Conservation (phyloP, 2,113 vertebrate species). For the Hippocampus mohnikei region DNA sequence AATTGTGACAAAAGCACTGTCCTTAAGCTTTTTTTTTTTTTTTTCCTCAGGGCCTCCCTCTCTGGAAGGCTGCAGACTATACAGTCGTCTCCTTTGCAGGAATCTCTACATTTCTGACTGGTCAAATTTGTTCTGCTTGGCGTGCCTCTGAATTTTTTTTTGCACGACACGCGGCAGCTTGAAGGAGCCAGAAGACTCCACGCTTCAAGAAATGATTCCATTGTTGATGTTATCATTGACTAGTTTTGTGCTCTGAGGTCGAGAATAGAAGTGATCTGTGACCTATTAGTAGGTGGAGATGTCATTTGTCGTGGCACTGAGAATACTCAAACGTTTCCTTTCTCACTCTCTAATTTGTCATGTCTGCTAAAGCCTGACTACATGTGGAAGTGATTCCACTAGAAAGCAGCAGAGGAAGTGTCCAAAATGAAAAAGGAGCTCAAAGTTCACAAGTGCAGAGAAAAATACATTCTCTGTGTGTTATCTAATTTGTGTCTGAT, state of each 20-base stretch:
- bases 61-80: slow-evolving; percentile 14
- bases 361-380: slow-evolving; percentile 20
- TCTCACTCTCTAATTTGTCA: slow-evolving; percentile 62
- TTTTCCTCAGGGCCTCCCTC: slow-evolving; percentile 4
- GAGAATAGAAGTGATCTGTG: slow-evolving; percentile 38
- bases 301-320: slow-evolving; percentile 47
- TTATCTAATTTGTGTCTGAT: slow-evolving; percentile 26
- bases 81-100: slow-evolving; percentile 31
- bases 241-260: slow-evolving; percentile 16
- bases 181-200: neutral
- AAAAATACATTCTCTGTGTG: slow-evolving; percentile 13
- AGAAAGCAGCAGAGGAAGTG: slow-evolving; percentile 12
- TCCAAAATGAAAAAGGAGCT: slow-evolving; percentile 6
- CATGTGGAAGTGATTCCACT: slow-evolving; percentile 28
- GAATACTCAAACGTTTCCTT: slow-evolving; percentile 56
- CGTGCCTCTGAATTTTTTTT: slow-evolving; percentile 2
- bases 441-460: neutral
- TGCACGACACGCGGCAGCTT: neutral
- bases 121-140: slow-evolving; percentile 32
- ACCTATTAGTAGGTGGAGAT: slow-evolving; percentile 39
- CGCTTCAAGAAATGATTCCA: neutral
- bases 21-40: slow-evolving; percentile 26
- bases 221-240: neutral
- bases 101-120: slow-evolving; percentile 25
- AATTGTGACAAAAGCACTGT: slow-evolving; percentile 61